Evolutionary conservation across 2,797 vertebrate species (phyloP), one percentile per base, ranked within the genome.

Genomic region (Macroramphosus scolopax): DNA sequence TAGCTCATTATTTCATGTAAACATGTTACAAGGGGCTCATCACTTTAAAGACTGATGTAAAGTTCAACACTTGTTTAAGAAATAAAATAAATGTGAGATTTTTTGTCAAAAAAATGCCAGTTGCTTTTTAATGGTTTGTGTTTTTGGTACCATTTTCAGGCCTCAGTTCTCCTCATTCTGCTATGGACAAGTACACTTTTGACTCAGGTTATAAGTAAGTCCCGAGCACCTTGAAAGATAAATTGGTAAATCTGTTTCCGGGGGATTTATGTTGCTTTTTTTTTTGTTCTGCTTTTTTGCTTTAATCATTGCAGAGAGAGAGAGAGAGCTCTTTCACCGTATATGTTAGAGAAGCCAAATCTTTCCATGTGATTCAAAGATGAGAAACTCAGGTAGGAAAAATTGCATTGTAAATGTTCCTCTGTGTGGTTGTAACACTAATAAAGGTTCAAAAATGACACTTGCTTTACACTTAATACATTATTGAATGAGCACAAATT

Each of bases 61-160:
- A 98, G 90, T 95, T 97, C 94, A 95, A 97, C 95, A 98, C 93
- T 92, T 95, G 93, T 96, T 98, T 96, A 94, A 95, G 90, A 93
- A 89, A 95, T 95, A 93, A 94, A 86, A 98, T 98, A 98, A 98
- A 98, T 98, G 96, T 98, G 94, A 98, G 91, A 91, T 91, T 95
- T 94, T 96, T 98, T 93, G 90, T 91, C 92, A 94, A 86, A 80
- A n/a, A n/a, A n/a, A n/a, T 84, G 75, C 78, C 81, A 84, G 77
- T 80, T 82, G 76, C 68, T 83, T 84, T 72, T 89, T 83, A 78
- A 88, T 87, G 73, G 34, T 72, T 83, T 83, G 70, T 76, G 63
- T 66, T 84, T 86, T 83, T 72, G 55, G 64, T 78, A 66, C 65
- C 54, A 59, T 65, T 72, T 77, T n/a, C 48, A 65, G 49, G 40